Evolutionary conservation across 1,140 invertebrate species (phyloP).

Genomic region (Bombus haemorrhoidalis): DNA sequence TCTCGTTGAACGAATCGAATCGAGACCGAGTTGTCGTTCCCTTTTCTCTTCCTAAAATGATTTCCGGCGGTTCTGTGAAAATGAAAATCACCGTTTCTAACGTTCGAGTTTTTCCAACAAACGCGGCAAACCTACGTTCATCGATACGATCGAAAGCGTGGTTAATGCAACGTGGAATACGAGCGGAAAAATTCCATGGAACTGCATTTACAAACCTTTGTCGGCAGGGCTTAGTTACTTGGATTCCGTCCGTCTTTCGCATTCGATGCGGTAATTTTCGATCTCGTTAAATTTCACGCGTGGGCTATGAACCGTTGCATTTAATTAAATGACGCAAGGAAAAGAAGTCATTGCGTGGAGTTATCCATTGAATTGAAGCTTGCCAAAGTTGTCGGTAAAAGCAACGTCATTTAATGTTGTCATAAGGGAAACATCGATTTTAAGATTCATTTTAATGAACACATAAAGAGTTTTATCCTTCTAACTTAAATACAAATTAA

Average conservation of each 20-base stretch:
- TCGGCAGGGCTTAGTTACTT: slow-evolving; percentile 28
- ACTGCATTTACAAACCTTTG: slow-evolving; percentile 54
- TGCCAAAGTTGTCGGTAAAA: background rate
- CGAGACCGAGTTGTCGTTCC: background rate
- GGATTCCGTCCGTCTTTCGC: slow-evolving; percentile 23
- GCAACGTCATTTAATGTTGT: background rate
- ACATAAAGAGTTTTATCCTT: no score
- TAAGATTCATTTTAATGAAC: no score
- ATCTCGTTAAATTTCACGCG: slow-evolving; percentile 79
- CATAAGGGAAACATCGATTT: background rate
- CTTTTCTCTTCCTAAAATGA: background rate
- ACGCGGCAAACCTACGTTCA: slow-evolving; percentile 12
- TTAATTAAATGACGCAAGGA: slow-evolving; percentile 26
- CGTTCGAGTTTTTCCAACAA: slow-evolving; percentile 42
- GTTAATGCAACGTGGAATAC: slow-evolving; percentile 31
- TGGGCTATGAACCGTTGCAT: slow-evolving; percentile 65
- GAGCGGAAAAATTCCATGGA: slow-evolving; percentile 39
- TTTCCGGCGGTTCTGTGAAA: background rate
- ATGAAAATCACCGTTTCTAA: slow-evolving; percentile 12
- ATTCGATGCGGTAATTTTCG: slow-evolving; percentile 76
- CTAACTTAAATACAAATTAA: no score
- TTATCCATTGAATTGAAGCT: background rate
- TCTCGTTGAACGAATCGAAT: background rate
- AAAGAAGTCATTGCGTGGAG: slow-evolving; percentile 4
- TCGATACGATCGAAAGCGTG: slow-evolving; percentile 29